These are phyloP conservation scores for Deroplatys truncata DNA, from an alignment of 2,888 invertebrate species.

Conservation along the genomic window DNA sequence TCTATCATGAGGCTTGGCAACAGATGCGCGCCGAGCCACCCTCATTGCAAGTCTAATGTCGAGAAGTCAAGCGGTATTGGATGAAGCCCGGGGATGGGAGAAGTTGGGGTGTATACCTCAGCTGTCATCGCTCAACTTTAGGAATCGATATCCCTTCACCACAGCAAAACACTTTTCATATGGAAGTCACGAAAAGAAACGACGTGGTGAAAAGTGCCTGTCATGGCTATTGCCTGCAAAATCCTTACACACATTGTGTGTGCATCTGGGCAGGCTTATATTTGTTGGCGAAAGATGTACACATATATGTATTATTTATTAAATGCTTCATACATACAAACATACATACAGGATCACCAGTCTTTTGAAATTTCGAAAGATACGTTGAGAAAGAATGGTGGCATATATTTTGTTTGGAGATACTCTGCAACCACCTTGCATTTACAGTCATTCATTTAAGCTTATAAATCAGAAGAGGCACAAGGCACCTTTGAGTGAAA, in stretches of 20 bases:
- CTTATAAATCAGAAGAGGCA: no score
- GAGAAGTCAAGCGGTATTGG: neutral
- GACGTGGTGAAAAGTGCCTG: neutral
- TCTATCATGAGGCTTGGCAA: neutral
- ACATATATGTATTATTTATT: no score
- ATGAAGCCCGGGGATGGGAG: neutral
- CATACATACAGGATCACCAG: no score
- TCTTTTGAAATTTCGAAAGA: no score
- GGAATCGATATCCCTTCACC: neutral
- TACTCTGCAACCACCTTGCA: no score
- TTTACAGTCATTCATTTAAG: no score
- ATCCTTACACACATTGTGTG: neutral
- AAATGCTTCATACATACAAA: no score
- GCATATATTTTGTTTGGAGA: no score
- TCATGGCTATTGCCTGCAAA: neutral
- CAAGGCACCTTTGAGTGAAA: no score
- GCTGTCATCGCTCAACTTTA: neutral
- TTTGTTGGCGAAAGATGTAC: no score
- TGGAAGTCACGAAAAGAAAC: neutral
- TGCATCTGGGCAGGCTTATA: no score
- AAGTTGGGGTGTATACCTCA: neutral
- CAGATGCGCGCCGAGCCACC: neutral
- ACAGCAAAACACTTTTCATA: neutral
- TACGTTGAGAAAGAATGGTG: no score
- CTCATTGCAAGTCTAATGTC: slow-evolving; percentile 5